A percentile compares a stretch with the other conserved stretches of the same genome.
Evolutionary conservation across 1,140 invertebrate species (phyloP).

Genomic region (Lasaia peninsularis): DNA sequence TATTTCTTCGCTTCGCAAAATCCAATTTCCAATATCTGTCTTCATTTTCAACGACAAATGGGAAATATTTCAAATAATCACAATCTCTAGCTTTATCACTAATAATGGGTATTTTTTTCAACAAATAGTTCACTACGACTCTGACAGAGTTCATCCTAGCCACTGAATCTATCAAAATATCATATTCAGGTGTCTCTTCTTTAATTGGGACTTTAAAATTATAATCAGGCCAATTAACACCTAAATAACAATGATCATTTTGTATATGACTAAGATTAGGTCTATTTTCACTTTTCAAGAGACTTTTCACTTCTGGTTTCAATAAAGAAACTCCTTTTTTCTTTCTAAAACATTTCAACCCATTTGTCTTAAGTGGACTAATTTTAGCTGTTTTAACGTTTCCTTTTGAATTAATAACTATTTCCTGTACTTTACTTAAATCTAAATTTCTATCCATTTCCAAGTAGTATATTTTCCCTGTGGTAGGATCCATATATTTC

Average conservation of each 20-base stretch:
- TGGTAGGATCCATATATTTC: constrained; percentile 63
- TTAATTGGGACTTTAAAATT: constrained; percentile 20
- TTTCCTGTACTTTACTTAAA: constrained; percentile 57
- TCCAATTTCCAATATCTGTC: constrained; percentile 64
- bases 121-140: constrained; percentile 48
- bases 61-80: constrained; percentile 50
- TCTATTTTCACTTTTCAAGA: constrained; percentile 28
- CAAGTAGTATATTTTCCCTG: constrained; percentile 66
- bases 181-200: constrained; percentile 29
- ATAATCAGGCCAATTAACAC: constrained; percentile 16
- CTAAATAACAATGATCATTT: constrained; percentile 66
- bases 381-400: constrained; percentile 49
- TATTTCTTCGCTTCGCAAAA: constrained; percentile 68
- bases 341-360: constrained; percentile 41
- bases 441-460: constrained; percentile 63
- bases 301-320: constrained; percentile 47
- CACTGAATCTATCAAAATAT: constrained; percentile 33
- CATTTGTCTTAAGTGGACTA: constrained; percentile 52
- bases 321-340: constrained; percentile 41
- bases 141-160: constrained; percentile 37
- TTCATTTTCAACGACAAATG: constrained; percentile 60
- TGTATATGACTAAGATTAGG: constrained; percentile 44
- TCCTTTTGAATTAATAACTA: constrained; percentile 52
- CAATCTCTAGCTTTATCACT: constrained; percentile 35
- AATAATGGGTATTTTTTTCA: constrained; percentile 61